Evolutionary conservation across 2,113 vertebrate species (phyloP).

Genomic region (Rostratula benghalensis): DNA sequence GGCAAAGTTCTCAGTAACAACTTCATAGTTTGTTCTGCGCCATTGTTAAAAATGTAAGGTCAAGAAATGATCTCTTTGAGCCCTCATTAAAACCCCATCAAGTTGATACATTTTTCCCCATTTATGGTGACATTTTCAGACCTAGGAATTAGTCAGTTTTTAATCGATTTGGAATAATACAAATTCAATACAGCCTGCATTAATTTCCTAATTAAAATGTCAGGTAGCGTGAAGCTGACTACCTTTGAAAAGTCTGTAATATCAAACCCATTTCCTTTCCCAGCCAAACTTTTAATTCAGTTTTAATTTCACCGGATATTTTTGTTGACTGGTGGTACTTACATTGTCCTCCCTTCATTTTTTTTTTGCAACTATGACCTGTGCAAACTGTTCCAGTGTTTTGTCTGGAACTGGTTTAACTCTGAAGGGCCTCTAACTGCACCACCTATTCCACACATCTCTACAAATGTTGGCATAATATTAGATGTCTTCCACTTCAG

Average conservation of each 20-base stretch:
- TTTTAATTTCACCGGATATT: slow-evolving; percentile 16
- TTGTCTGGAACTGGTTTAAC: background rate
- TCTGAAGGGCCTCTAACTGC: background rate
- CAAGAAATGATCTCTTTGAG: background rate
- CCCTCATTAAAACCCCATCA: slow-evolving; percentile 26
- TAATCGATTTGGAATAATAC: slow-evolving; percentile 46
- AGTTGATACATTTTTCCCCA: background rate
- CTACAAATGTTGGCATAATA: background rate
- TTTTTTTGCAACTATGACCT: background rate
- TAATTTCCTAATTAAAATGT: slow-evolving; percentile 50
- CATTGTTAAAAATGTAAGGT: background rate
- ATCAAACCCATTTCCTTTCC: slow-evolving; percentile 30
- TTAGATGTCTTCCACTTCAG: background rate
- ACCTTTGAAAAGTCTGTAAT: slow-evolving; percentile 13
- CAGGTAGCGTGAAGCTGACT: slow-evolving; percentile 12
- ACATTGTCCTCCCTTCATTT: background rate
- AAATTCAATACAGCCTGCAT: slow-evolving; percentile 29
- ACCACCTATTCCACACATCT: background rate
- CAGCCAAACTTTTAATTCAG: slow-evolving; percentile 1
- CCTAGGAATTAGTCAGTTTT: slow-evolving; percentile 26
- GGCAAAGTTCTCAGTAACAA: background rate
- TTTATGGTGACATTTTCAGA: slow-evolving; percentile 47
- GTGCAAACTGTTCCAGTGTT: background rate
- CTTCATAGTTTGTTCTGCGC: background rate
- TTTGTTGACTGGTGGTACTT: background rate